Evolutionary conservation across 2,113 vertebrate genomes (phyloP), one percentile per base, ranked within the genome.

Genomic region (Callithrix jacchus): DNA sequence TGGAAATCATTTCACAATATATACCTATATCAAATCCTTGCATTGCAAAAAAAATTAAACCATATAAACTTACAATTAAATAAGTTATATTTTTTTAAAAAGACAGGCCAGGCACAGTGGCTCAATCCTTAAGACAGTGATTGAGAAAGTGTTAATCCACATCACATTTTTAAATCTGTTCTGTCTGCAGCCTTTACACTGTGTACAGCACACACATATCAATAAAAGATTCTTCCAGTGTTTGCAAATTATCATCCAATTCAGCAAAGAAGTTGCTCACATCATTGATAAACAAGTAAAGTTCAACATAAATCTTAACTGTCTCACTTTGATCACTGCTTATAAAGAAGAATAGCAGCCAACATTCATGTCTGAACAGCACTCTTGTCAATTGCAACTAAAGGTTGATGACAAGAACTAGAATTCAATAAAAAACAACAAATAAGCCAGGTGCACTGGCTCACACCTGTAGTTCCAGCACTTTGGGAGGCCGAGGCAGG

Each of bases 261-360:
- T 96, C 70, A 58, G 16, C 40, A 87, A 54, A 81, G 49, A 92
- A 58, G 6, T n/a, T 93, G 77, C 37, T 90, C 85, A 52, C 27
- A 45, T 40, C 49, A 32, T 2, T 54, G 56, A 77, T 40, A 88
- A 73, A 54, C 58, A 79, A 92, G 49, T 58, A 35, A 89, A 80
- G 11, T 45, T 17, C 64, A 66, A 68, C 49, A 17, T n/a, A n/a
- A n/a, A 4, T 71, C 47, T 89, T 82, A 61, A 32, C 12, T 73
- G 35, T 49, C 42, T 92, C 76, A 52, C 37, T 89, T 92, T 82
- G n/a, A 42, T 40, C 35, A 68, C 52, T 93, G 82, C 52, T 92
- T 87, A 52, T 37, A 76, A 92, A 96, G 47, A 70, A 93, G 94
- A 89, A 25, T 10, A 32, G 25, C 92, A 74, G 42, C 32, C 20